A percentile compares a stretch with the other conserved stretches of the same genome.
phyloP scores from a whole-genome alignment of 1,140 invertebrate genomes.

The Notospermus geniculatus region DNA sequence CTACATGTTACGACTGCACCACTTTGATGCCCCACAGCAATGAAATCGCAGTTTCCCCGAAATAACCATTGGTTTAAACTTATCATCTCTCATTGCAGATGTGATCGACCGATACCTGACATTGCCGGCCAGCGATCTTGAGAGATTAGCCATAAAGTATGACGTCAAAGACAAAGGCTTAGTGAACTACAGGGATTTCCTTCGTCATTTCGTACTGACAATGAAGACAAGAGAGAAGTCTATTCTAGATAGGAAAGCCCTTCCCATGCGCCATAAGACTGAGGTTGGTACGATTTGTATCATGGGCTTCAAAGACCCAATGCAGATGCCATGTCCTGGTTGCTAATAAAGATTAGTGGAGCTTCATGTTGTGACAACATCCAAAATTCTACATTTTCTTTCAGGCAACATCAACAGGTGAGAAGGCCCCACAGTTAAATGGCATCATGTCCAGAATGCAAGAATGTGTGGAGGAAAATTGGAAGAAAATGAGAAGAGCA shows the following conservation, averaged over 20 bases:
- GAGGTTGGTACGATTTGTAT: no score
- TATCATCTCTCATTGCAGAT: slow-evolving; percentile 31
- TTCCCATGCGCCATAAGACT: slow-evolving; percentile 9
- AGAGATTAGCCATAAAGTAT: slow-evolving; percentile 45
- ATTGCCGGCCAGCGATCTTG: slow-evolving; percentile 39
- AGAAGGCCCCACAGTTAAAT: slow-evolving; percentile 19
- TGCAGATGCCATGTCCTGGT: no score
- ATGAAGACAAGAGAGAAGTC: slow-evolving; percentile 33
- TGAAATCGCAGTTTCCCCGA: no score
- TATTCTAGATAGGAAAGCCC: slow-evolving; percentile 26
- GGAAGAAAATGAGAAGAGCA: slow-evolving; percentile 49
- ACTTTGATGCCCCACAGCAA: no score
- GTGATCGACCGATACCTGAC: slow-evolving; percentile 32
- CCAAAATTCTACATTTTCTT: no score
- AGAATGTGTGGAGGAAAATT: slow-evolving; percentile 38
- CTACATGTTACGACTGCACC: no score
- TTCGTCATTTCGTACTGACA: slow-evolving; percentile 46
- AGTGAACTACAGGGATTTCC: slow-evolving; percentile 46
- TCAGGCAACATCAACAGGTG: no score
- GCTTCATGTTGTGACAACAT: no score
- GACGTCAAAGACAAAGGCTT: slow-evolving; percentile 48
- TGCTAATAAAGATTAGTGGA: no score
- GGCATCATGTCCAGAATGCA: slow-evolving; percentile 38
- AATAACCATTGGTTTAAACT: no score
- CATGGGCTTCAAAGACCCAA: no score